phyloP scores from a whole-genome alignment of 35 echinoderm and acorn worm species.

The Anneissia japonica region DNA sequence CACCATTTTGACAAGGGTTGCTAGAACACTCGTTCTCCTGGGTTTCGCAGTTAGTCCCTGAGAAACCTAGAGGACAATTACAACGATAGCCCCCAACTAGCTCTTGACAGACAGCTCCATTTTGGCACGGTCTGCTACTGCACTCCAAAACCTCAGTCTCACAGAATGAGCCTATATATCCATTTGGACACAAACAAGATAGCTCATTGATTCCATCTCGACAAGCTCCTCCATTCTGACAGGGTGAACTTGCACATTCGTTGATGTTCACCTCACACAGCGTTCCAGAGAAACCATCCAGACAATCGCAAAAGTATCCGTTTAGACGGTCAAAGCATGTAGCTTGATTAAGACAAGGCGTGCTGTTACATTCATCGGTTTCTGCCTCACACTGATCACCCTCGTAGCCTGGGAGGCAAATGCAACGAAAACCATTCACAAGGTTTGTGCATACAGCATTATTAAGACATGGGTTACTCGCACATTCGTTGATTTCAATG shows the following conservation, averaged over 20 bases:
- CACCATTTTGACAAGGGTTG: not conserved
- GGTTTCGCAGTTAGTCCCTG: not conserved
- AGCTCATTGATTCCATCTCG: slow-evolving; percentile 1
- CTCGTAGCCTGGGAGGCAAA: not conserved
- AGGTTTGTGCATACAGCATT: not conserved
- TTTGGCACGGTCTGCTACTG: not conserved
- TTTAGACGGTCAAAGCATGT: not conserved
- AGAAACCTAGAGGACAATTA: not conserved
- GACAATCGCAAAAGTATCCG: not conserved
- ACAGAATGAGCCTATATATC: not conserved
- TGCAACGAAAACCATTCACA: not conserved
- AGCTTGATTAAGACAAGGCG: not conserved
- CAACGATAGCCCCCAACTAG: not conserved
- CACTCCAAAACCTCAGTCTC: not conserved
- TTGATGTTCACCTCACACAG: not conserved
- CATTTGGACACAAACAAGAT: not conserved
- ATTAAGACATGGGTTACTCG: not conserved
- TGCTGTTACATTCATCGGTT: not conserved
- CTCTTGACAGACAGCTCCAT: not conserved
- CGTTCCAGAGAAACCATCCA: not conserved
- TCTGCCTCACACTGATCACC: not conserved
- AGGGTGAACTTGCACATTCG: not conserved
- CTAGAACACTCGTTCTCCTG: slow-evolving; percentile 4
- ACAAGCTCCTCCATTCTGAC: slow-evolving; percentile 4
- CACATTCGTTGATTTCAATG: slow-evolving; percentile 7